Base-by-base conservation (phyloP, 2,797 vertebrate genomes). In the Sphenodon punctatus region DNA sequence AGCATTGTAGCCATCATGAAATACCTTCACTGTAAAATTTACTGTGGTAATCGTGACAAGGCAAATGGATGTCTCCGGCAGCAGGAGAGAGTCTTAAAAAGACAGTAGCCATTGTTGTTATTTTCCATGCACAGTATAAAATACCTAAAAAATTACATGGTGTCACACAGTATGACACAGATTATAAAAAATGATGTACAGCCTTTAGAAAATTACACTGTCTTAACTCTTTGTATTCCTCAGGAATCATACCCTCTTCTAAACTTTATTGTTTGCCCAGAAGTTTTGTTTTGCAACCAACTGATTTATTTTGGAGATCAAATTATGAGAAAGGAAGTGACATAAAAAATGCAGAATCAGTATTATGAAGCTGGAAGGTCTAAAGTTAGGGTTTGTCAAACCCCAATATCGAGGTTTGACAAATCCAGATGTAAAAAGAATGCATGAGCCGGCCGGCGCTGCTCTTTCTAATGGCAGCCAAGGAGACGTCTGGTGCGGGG, bases 81-180 rank as follows among this genome's bases (percentile, higher is more conserved):
- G 88, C 25, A 92, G 89, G 78, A 92, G 93, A 51, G 19, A 86
- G 65, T 85, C 93, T 94, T 89, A 89, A 93, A 92, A 95, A 95
- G 86, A 93, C 89, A 92, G 51, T 85, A 87, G 78, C 87, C 92
- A 92, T 91, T 94, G 93, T 94, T 92, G 90, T 87, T 95, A 89
- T 92, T 93, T 95, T 93, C 91, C 75, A 90, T 94, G 88, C 72
- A 94, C 95, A 95, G 93, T 93, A 94, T 94, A 94, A 89, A 90
- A 96, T 96, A 94, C 94, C 91, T 93, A 74, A 23, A 79, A 95
- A 96, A 96, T 96, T 96, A 95, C 87, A 96, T 93, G 93, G 95
- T 96, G 93, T 96, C 94, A 94, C 89, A 90, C 77, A 91, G 90
- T 77, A 88, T 95, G 91, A 93, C 89, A 90, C 70, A 91, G 91